A percentile compares a stretch with the other conserved stretches of the same genome.
phyloP scores from a whole-genome alignment of 1,140 invertebrate species.

The Polypedilum pembai region DNA sequence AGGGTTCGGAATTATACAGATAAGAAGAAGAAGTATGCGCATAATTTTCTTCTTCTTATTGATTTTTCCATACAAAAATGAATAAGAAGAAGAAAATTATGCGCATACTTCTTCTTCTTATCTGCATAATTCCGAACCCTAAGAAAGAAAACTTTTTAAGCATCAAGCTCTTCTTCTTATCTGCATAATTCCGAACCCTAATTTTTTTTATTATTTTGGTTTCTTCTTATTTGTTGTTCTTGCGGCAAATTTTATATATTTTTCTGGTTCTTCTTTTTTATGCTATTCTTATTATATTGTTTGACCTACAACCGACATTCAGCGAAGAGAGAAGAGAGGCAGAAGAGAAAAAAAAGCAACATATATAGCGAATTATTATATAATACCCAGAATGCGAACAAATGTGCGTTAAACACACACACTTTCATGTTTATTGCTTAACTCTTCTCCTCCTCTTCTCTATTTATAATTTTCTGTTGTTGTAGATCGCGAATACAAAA shows the following conservation, averaged over 20 bases:
- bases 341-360: neutral
- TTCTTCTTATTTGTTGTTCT: slow-evolving; percentile 9
- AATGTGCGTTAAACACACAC: neutral
- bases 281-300: slow-evolving; percentile 9
- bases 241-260: neutral
- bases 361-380: slow-evolving; percentile 8
- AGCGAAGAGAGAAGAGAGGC: neutral
- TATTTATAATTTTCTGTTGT: neutral
- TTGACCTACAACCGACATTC: slow-evolving; percentile 28
- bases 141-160: neutral
- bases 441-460: neutral
- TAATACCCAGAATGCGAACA: neutral
- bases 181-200: too few relatives aligned
- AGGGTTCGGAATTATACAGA: too few relatives aligned
- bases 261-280: slow-evolving; percentile 23
- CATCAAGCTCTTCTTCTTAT: neutral
- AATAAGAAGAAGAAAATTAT: too few relatives aligned
- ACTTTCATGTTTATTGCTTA: neutral
- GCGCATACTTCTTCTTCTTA: too few relatives aligned
- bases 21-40: too few relatives aligned
- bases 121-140: too few relatives aligned
- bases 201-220: neutral
- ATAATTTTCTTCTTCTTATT: too few relatives aligned
- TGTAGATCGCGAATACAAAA: neutral
- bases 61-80: too few relatives aligned